Conservation (phyloP, 2,797 vertebrate genomes). For the Propithecus perrieri region DNA sequence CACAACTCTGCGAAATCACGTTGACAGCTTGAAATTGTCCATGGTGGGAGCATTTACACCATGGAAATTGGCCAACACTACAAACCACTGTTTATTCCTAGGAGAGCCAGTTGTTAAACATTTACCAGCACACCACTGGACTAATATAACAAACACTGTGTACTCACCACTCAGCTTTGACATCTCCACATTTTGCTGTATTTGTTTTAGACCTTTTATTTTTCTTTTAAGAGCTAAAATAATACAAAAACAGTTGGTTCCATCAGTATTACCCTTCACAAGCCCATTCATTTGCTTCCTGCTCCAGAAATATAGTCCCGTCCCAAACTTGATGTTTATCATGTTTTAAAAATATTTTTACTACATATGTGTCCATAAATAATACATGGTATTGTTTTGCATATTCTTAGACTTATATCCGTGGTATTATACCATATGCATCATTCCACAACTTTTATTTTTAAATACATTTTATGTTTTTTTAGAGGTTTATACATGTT, state of each 20-base stretch:
- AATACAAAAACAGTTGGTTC: conserved; percentile 42
- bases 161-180: not conserved
- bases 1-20: not conserved
- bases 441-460: conserved; percentile 74
- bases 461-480: conserved; percentile 73
- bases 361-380: conserved; percentile 81
- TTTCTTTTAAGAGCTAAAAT: conserved; percentile 48
- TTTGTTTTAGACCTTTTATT: conserved; percentile 50
- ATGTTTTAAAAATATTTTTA: conserved; percentile 79
- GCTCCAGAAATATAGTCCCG: conserved; percentile 60
- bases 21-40: not conserved
- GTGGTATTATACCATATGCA: conserved; percentile 64
- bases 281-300: conserved; percentile 53
- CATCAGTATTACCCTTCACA: conserved; percentile 17
- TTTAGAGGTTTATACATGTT: conserved; percentile 59
- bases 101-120: not conserved
- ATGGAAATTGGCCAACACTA: not conserved
- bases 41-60: not conserved
- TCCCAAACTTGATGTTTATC: conserved; percentile 57
- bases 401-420: conserved; percentile 67
- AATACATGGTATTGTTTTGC: conserved; percentile 80
- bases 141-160: not conserved
- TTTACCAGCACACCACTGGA: not conserved
- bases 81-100: not conserved
- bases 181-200: not conserved